Evolutionary conservation across 2,888 invertebrate species (phyloP).

Genomic region (Gymnoscelis rufifasciata): DNA sequence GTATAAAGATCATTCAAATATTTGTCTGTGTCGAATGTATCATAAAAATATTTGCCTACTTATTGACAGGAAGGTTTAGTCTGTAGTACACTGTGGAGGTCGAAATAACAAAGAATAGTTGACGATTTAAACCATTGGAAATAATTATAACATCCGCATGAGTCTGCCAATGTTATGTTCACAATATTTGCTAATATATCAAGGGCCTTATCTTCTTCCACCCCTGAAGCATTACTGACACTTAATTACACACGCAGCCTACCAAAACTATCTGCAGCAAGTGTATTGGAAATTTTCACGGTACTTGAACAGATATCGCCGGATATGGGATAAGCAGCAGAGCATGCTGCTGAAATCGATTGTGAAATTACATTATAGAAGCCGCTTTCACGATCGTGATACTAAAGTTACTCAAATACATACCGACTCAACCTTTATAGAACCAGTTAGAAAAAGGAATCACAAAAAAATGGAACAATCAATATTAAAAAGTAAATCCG

Average conservation of each 20-base stretch:
- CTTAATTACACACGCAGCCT: constrained; percentile 46
- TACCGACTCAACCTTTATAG: no score
- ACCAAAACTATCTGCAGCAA: constrained; percentile 49
- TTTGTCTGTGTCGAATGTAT: constrained; percentile 17
- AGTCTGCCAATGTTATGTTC: not conserved
- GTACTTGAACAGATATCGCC: constrained; percentile 40
- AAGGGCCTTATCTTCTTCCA: constrained; percentile 49
- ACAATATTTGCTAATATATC: not conserved
- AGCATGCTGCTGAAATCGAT: constrained; percentile 15
- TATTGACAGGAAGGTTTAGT: constrained; percentile 34
- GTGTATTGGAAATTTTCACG: constrained; percentile 63
- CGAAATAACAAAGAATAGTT: no score
- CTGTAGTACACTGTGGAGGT: constrained; percentile 14
- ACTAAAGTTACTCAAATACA: no score
- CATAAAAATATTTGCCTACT: constrained; percentile 26
- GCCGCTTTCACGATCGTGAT: not conserved
- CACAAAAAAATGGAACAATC: constrained; percentile 34
- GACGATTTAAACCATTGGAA: not conserved
- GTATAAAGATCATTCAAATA: constrained; percentile 27
- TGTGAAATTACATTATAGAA: constrained; percentile 8
- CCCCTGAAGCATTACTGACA: constrained; percentile 46
- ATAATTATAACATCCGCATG: no score
- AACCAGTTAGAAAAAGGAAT: constrained; percentile 15
- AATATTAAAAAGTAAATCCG: constrained; percentile 49
- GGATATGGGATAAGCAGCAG: constrained; percentile 22